A percentile compares a stretch with the other conserved stretches of the same genome.
Evolutionary conservation across 2,797 vertebrate species (phyloP).

Genomic region (Myotis planiceps): DNA sequence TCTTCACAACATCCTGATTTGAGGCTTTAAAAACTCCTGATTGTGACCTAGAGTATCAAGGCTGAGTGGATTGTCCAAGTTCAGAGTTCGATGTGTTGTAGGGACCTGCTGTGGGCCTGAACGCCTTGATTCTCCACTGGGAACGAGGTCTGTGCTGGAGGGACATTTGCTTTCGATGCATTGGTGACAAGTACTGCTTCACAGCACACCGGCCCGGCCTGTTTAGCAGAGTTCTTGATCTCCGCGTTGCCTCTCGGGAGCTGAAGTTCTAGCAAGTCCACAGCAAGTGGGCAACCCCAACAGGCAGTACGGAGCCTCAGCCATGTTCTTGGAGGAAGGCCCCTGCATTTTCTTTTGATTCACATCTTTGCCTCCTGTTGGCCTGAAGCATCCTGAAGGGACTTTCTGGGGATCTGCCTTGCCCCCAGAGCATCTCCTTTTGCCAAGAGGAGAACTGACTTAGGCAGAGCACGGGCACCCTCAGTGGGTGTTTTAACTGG

Average conservation of each 20-base stretch:
- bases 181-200: neutral
- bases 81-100: neutral
- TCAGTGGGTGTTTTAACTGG: neutral
- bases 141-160: neutral
- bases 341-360: neutral
- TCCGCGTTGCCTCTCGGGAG: neutral
- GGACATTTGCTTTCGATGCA: neutral
- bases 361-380: neutral
- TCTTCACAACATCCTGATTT: neutral
- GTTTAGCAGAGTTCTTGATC: neutral
- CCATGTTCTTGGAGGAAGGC: neutral
- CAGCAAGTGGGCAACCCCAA: fast-evolving
- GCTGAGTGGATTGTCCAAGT: neutral
- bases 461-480: too few species aligned
- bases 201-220: neutral
- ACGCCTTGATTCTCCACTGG: neutral
- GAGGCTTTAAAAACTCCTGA: neutral
- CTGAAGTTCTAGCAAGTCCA: neutral
- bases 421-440: neutral
- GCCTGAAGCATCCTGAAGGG: neutral
- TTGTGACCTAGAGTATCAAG: neutral
- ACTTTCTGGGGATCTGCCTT: neutral
- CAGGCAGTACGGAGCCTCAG: neutral
- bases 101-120: neutral
- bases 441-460: neutral